These are phyloP conservation scores for Drosophila trapezifrons DNA, from an alignment of 1,140 invertebrate species.

Conservation along the genomic window DNA sequence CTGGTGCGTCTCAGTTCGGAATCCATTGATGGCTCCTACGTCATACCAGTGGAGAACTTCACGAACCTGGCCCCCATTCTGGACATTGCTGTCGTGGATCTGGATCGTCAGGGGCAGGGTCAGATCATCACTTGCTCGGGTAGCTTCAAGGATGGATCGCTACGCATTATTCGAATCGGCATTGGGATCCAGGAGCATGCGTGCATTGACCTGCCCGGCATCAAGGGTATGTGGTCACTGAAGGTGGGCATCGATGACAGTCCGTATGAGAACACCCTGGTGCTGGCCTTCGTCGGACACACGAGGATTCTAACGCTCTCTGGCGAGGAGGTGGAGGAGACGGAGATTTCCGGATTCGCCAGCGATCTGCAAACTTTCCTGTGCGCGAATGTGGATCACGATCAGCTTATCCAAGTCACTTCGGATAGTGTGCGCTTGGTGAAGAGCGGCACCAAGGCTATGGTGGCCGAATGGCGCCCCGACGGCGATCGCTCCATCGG, in stretches of 20 bases:
- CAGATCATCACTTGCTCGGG: conserved; percentile 99
- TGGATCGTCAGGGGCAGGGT: conserved; percentile 98
- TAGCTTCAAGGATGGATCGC: conserved; percentile 97
- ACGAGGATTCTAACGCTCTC: conserved; percentile 94
- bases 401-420: conserved; percentile 89
- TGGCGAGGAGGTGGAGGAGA: conserved; percentile 98
- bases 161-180: conserved; percentile 98
- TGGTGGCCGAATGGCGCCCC: conserved; percentile 92
- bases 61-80: conserved; percentile 98
- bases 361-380: conserved; percentile 96
- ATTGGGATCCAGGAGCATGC: conserved; percentile 99
- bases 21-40: conserved; percentile 94
- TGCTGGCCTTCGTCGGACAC: conserved; percentile 97
- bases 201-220: conserved; percentile 97
- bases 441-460: conserved; percentile 87
- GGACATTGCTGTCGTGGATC: conserved; percentile 98
- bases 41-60: conserved; percentile 97
- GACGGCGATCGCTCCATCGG: conserved; percentile 91
- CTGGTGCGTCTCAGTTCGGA: conserved; percentile 95
- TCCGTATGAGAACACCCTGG: conserved; percentile 92
- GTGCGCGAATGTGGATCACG: conserved; percentile 94
- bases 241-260: conserved; percentile 88
- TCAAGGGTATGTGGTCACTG: conserved; percentile 98
- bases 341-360: conserved; percentile 95
- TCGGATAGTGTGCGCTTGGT: conserved; percentile 89